Evolutionary conservation across 2,113 vertebrate species (phyloP).

Genomic region (Neotoma lepida): DNA sequence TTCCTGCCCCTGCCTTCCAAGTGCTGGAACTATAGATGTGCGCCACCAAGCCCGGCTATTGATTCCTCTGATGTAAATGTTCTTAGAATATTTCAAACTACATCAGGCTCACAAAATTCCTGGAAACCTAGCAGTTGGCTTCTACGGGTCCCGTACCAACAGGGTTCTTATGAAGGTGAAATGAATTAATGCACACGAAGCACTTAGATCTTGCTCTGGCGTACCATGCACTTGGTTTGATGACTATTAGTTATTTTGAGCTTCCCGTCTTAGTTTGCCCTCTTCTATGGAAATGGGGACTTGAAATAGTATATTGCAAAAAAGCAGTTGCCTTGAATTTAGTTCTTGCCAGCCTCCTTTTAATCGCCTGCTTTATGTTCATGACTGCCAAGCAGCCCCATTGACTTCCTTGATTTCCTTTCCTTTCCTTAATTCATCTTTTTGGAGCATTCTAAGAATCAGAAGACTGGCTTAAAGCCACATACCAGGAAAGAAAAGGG

Average conservation of each 20-base stretch:
- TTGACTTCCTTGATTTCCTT: conserved; percentile 61
- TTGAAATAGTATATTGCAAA: conserved; percentile 50
- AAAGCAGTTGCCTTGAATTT: conserved; percentile 60
- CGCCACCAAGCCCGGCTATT: not conserved
- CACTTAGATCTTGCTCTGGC: conserved; percentile 3
- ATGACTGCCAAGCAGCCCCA: conserved; percentile 44
- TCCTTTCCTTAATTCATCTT: conserved; percentile 63
- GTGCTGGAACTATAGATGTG: not conserved
- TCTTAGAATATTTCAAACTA: conserved; percentile 33
- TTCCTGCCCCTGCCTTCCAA: not conserved
- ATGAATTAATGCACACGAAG: conserved; percentile 44
- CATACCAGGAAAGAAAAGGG: conserved; percentile 48
- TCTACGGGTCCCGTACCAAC: not conserved
- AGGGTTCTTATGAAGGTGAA: conserved; percentile 10
- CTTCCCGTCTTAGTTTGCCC: conserved; percentile 18
- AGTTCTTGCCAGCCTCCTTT: conserved; percentile 49
- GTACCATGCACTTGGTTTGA: not conserved
- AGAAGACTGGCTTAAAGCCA: conserved; percentile 65
- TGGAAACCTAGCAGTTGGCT: conserved; percentile 16
- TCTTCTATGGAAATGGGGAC: conserved; percentile 34
- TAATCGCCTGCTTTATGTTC: conserved; percentile 43
- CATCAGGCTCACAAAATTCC: conserved; percentile 38
- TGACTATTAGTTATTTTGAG: conserved; percentile 57
- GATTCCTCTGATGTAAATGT: not conserved
- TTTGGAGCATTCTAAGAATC: conserved; percentile 66